These are phyloP conservation scores for Scomber japonicus DNA, from an alignment of 2,113 vertebrate species.

Conservation along the genomic window DNA sequence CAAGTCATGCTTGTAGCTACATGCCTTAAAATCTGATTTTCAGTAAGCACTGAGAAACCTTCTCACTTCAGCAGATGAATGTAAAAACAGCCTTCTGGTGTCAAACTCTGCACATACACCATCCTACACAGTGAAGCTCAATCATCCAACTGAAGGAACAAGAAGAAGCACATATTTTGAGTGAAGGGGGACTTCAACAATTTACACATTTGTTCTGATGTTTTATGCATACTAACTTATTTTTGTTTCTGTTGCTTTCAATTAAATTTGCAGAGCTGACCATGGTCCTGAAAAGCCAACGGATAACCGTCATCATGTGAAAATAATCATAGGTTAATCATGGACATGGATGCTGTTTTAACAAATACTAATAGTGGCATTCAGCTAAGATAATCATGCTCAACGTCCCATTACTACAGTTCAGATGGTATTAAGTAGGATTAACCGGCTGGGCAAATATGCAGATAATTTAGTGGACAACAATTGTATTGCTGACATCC, in stretches of 20 bases:
- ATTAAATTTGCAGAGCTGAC: constrained; percentile 45
- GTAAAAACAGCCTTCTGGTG: too few relatives aligned
- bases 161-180: too few relatives aligned
- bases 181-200: not conserved
- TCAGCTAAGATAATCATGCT: constrained; percentile 8
- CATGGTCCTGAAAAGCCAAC: constrained; percentile 64
- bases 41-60: too few relatives aligned
- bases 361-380: not conserved
- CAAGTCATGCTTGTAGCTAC: too few relatives aligned
- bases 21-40: too few relatives aligned
- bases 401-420: constrained; percentile 6
- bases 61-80: too few relatives aligned
- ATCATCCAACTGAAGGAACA: too few relatives aligned
- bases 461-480: not conserved
- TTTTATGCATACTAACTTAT: not conserved
- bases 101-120: too few relatives aligned
- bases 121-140: too few relatives aligned
- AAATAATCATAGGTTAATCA: not conserved
- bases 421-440: not conserved
- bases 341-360: not conserved
- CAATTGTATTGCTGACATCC: not conserved
- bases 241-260: not conserved
- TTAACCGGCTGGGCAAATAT: not conserved
- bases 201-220: not conserved
- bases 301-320: not conserved